These are phyloP conservation scores for Semibalanus balanoides DNA, from an alignment of 1,140 invertebrate species.

Conservation along the genomic window DNA sequence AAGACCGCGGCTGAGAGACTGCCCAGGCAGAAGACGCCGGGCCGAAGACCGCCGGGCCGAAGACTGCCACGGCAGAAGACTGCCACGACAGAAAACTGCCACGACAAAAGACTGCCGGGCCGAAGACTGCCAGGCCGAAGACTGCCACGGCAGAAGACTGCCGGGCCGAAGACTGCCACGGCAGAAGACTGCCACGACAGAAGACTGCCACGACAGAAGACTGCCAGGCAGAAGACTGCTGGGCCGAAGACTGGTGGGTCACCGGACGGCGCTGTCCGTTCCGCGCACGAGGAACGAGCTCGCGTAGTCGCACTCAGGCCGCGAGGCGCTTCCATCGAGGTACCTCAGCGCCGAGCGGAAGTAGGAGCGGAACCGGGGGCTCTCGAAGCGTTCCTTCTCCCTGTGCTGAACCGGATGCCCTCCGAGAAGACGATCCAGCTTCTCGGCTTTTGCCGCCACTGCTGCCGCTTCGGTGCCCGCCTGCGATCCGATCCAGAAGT, in stretches of 20 bases:
- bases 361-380: conserved; percentile 59
- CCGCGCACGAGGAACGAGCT: conserved; percentile 56
- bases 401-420: conserved; percentile 58
- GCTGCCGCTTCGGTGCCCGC: conserved; percentile 59
- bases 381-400: conserved; percentile 69
- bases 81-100: no score
- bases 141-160: no score
- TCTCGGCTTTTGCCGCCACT: conserved; percentile 65
- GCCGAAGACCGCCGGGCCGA: no score
- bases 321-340: conserved; percentile 41
- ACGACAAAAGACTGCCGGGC: no score
- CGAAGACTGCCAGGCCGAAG: no score
- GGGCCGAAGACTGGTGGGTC: conserved; percentile 46
- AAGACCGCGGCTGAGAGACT: no score
- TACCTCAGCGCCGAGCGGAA: conserved; percentile 33
- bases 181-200: no score
- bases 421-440: conserved; percentile 63
- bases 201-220: no score
- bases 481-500: conserved; percentile 75
- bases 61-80: no score
- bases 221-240: no score
- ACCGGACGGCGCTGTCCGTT: conserved; percentile 48
- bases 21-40: no score
- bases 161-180: no score
- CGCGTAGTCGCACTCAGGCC: conserved; percentile 36